Percentiles rank a stretch among this genome's conserved stretches.
Conservation (phyloP, 2,113 vertebrate genomes). For the Elanoides forficatus region DNA sequence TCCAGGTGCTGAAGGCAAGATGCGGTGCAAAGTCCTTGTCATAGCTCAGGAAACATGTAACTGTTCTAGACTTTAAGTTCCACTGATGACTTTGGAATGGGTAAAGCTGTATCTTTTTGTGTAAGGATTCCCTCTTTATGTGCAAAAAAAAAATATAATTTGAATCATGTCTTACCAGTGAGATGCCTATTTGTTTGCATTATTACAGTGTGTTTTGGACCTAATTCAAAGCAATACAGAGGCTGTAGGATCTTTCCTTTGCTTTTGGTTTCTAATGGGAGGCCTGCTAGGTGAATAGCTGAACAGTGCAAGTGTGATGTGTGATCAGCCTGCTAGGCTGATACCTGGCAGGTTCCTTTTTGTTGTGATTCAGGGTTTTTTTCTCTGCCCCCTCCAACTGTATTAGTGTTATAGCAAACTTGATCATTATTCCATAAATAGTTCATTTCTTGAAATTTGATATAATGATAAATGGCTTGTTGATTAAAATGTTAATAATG, state of each 20-base stretch:
- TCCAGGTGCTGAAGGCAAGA: not conserved
- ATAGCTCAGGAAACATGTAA: not conserved
- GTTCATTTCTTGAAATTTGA: not conserved
- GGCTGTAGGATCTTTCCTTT: not conserved
- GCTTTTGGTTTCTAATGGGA: not conserved
- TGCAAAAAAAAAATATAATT: not conserved
- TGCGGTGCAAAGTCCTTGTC: not conserved
- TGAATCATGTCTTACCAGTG: not conserved
- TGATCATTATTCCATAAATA: not conserved
- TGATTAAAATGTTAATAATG: not conserved
- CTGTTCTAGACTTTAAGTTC: not conserved
- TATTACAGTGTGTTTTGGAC: not conserved
- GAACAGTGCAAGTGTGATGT: not conserved
- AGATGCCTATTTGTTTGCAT: not conserved
- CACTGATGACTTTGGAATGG: not conserved
- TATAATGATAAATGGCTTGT: not conserved
- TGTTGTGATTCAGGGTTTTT: not conserved
- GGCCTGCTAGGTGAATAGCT: not conserved
- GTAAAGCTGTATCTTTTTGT: not conserved
- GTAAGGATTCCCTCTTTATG: not conserved
- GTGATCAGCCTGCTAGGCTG: not conserved
- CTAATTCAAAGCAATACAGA: not conserved
- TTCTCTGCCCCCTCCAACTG: accelerated
- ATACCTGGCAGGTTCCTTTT: not conserved
- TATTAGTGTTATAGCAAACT: not conserved